A percentile compares a stretch with the other conserved stretches of the same genome.
These are phyloP conservation scores for Drosophila pallidifrons DNA, from an alignment of 1,140 invertebrate genomes.

Conservation along the genomic window DNA sequence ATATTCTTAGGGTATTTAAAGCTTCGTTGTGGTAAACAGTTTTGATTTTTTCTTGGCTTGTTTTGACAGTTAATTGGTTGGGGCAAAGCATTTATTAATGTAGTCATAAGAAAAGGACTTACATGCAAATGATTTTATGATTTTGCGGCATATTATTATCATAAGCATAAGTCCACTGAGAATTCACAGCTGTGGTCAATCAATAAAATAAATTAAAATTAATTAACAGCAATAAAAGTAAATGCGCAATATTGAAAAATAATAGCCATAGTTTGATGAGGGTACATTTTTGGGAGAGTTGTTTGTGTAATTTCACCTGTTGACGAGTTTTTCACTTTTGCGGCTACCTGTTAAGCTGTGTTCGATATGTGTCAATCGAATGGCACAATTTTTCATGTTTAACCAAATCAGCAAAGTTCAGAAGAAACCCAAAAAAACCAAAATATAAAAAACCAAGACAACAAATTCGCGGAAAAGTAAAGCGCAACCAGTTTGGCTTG, in stretches of 20 bases:
- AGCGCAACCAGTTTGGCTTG: constrained; percentile 64
- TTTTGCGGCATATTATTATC: constrained; percentile 3
- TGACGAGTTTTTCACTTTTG: background rate
- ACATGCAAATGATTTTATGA: constrained; percentile 53
- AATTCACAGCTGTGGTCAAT: constrained; percentile 23
- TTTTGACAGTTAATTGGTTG: constrained; percentile 44
- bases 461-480: constrained; percentile 66
- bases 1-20: constrained; percentile 1
- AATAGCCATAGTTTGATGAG: constrained; percentile 8
- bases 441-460: constrained; percentile 19
- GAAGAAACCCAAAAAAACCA: constrained; percentile 16
- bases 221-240: background rate
- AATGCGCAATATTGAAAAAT: background rate
- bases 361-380: constrained; percentile 70
- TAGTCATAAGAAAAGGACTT: constrained; percentile 20
- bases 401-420: constrained; percentile 64
- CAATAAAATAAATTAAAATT: constrained; percentile 24
- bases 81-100: background rate
- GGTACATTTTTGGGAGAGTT: background rate
- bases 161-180: constrained; percentile 16
- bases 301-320: constrained; percentile 20
- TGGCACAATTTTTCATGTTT: constrained; percentile 66
- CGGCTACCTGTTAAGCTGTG: constrained; percentile 22
- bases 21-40: background rate
- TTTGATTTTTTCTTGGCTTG: background rate